These are phyloP conservation scores for Anoplophora glabripennis DNA, from an alignment of 1,140 invertebrate species.

Conservation along the genomic window DNA sequence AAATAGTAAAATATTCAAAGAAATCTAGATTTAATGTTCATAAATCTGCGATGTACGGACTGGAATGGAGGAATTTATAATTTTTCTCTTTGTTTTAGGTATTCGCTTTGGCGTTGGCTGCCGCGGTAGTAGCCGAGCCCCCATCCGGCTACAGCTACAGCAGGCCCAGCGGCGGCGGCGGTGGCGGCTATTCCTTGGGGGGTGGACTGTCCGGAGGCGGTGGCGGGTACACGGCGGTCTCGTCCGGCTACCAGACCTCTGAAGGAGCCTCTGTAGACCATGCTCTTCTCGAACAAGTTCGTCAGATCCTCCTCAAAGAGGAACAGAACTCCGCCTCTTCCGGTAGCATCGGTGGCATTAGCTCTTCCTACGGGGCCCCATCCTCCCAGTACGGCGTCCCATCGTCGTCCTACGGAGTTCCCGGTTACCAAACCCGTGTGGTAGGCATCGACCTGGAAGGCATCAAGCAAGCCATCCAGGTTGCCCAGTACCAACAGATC, in stretches of 20 bases:
- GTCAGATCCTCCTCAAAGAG: constrained; percentile 76
- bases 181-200: constrained; percentile 49
- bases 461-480: constrained; percentile 72
- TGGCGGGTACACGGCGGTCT: constrained; percentile 70
- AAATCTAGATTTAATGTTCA: too few relatives aligned
- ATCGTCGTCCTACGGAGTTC: constrained; percentile 57
- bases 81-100: constrained; percentile 54
- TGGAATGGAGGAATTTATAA: too few relatives aligned
- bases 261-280: constrained; percentile 77
- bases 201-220: constrained; percentile 56
- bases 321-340: constrained; percentile 62
- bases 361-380: constrained; percentile 55
- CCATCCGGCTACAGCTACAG: constrained; percentile 65
- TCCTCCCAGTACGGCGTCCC: constrained; percentile 62
- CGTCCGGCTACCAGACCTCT: constrained; percentile 67
- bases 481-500: constrained; percentile 66
- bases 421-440: constrained; percentile 58
- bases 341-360: constrained; percentile 48
- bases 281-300: constrained; percentile 73
- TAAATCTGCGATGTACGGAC: too few relatives aligned
- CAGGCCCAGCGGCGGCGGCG: constrained; percentile 55
- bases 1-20: background rate
- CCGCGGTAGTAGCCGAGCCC: constrained; percentile 59
- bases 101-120: constrained; percentile 61
- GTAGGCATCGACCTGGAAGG: constrained; percentile 73